Evolutionary conservation across 2,888 invertebrate genomes (phyloP), one percentile per base, ranked within the genome.

Genomic region (Melipona bicolor): DNA sequence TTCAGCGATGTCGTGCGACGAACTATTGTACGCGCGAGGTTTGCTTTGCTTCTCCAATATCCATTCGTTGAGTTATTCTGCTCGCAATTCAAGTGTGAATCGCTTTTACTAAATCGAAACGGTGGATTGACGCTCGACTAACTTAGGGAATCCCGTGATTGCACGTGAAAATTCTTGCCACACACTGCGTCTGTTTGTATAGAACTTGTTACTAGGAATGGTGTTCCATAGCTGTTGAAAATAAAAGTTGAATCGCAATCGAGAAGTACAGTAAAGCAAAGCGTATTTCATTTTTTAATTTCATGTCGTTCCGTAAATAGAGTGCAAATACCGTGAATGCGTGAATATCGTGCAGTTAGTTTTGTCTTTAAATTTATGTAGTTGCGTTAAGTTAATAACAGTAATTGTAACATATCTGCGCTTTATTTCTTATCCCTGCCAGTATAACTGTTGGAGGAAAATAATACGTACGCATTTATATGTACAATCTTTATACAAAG

Each of bases 21-120:
- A 84, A 82, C 77, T 82, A 36, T 83, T 79, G 77, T 79, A 84
- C 71, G 64, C 72, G 84, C 68, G 70, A 80, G 49, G 24, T 69
- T 88, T 79, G 77, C 77, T 86, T 80, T 79, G 70, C 59, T 75
- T 59, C 2, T 43, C 17, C 52, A 62, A 54, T 59, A 32, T 43
- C 49, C 17, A 72, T 17, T 64, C 56, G 64, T 62, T 73, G 65
- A 36, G 64, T 81, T 68, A 65, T 84, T 83, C 81, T 65, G 13
- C 56, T 71, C 70, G 71, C 56, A 43, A 56, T 65, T 62, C 49
- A 64, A 83, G 83, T 79, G 67, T 83, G 67, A 56, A 54, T 24
- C 64, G 78, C 36, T 59, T 52, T 36, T 64, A 74, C 75, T 83
- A 64, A 71, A 68, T 68, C 65, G 24, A 6, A 36, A 36, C 36